Evolutionary conservation across 2,113 vertebrate genomes (phyloP), one percentile per base, ranked within the genome.

Genomic region (Catharus bicknelli): DNA sequence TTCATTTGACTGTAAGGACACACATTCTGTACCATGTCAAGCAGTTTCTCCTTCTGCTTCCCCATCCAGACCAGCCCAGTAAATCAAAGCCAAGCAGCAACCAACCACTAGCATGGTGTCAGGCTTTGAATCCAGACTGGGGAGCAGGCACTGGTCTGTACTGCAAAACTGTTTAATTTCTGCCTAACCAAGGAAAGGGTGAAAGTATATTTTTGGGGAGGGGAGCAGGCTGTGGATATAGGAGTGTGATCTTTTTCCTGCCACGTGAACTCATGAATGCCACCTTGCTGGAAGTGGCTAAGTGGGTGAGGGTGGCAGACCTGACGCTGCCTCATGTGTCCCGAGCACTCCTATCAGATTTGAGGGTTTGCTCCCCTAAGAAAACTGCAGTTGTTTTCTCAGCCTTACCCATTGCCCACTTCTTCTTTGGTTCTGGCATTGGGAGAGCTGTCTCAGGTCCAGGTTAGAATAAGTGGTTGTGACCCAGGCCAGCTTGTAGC

Each of bases 181-280:
- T 72, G 19, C 27, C 13, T 59, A 29, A 45, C 6, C 11, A 9
- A 76, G 25, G 25, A 66, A 84, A 85, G 30, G 22, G 8, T 57
- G 11, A 61, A 78, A 73, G 43, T 4, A 51, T 4, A 15, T 43
- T 78, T 66, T 11, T 21, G 42, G 23, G 10, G 23, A 75, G 17
- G 9, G n/a, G 10, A 73, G 54, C 27, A 57, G 27, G 9, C 66
- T 87, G 16, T 34, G 64, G 21, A 36, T 1, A 2, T 16, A 67
- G 23, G 4, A 66, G 16, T 9, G 9, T 5, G 4, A 8, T 74
- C 26, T 62, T 43, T 45, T 16, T 83, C 38, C 51, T 58, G 32
- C 5, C 29, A 21, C 0, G 0, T 64, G 36, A 53, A 66, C 18
- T 63, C 36, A 16, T 16, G 26, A 78, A 20, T 11, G 13, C 15